Percentiles rank a stretch among this genome's conserved stretches.
These are phyloP conservation scores for Kryphioiulus occultus DNA, from an alignment of 2,888 invertebrate genomes.

Conservation along the genomic window DNA sequence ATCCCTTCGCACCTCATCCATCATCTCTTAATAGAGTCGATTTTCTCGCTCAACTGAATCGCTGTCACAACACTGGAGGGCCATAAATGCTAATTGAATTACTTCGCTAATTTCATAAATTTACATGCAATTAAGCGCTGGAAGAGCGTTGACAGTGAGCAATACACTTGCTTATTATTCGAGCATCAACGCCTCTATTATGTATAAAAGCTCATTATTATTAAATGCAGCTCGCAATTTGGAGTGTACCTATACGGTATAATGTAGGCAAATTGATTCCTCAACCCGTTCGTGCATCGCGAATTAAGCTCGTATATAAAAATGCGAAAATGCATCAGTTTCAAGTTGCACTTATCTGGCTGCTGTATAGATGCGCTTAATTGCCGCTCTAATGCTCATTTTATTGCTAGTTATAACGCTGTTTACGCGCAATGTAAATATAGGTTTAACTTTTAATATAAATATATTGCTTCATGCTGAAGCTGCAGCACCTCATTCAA, in stretches of 20 bases:
- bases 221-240: background rate
- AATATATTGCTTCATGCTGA: background rate
- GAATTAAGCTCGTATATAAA: background rate
- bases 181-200: slow-evolving; percentile 42
- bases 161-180: slow-evolving; percentile 33
- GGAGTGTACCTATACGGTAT: background rate
- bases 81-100: slow-evolving; percentile 50
- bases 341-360: background rate
- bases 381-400: background rate
- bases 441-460: background rate
- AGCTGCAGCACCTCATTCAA: background rate
- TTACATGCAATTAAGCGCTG: slow-evolving; percentile 51
- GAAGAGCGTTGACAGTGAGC: slow-evolving; percentile 43
- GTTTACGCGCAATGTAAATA: background rate
- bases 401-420: background rate
- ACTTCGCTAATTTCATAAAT: slow-evolving; percentile 52
- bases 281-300: background rate
- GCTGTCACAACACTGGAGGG: slow-evolving; percentile 26
- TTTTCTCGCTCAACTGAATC: slow-evolving; percentile 13
- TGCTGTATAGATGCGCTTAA: background rate
- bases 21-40: slow-evolving; percentile 37
- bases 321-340: background rate
- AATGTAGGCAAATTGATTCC: background rate
- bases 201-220: slow-evolving; percentile 42
- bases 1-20: slow-evolving; percentile 38